Percentiles rank a stretch among this genome's conserved stretches.
phyloP scores from a whole-genome alignment of 1,140 invertebrate species.

The Micrasema longulum region DNA sequence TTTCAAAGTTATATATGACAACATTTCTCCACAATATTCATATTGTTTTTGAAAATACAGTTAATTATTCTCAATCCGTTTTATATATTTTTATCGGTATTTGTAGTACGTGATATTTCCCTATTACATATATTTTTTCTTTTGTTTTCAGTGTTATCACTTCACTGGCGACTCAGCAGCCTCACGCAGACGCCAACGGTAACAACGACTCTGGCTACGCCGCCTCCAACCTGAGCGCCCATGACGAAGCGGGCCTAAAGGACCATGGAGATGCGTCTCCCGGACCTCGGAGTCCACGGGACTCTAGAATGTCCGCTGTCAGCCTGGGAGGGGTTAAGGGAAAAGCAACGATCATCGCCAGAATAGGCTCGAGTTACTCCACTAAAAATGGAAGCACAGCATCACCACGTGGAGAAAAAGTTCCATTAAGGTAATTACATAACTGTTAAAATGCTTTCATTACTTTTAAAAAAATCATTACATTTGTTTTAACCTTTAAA shows the following conservation, averaged over 20 bases:
- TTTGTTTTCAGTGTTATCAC: slow-evolving; percentile 62
- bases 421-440: slow-evolving; percentile 43
- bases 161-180: slow-evolving; percentile 61
- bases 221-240: slow-evolving; percentile 69
- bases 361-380: slow-evolving; percentile 10
- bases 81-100: too few species aligned
- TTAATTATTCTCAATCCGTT: too few species aligned
- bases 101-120: too few species aligned
- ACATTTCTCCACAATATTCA: too few species aligned
- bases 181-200: slow-evolving; percentile 76
- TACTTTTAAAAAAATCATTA: not conserved
- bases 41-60: too few species aligned
- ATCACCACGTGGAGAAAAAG: slow-evolving; percentile 40
- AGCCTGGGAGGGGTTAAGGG: slow-evolving; percentile 52
- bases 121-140: too few species aligned
- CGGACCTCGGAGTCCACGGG: slow-evolving; percentile 52
- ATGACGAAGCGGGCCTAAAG: slow-evolving; percentile 58
- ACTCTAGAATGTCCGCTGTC: slow-evolving; percentile 57
- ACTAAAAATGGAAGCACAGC: slow-evolving; percentile 46
- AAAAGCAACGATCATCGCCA: slow-evolving; percentile 21
- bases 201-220: slow-evolving; percentile 86
- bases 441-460: not conserved
- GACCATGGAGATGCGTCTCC: slow-evolving; percentile 67
- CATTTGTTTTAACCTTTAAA: too few species aligned
- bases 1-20: too few species aligned